Evolutionary conservation across 2,113 vertebrate species (phyloP), one percentile per base, ranked within the genome.

Genomic region (Bungarus multicinctus): DNA sequence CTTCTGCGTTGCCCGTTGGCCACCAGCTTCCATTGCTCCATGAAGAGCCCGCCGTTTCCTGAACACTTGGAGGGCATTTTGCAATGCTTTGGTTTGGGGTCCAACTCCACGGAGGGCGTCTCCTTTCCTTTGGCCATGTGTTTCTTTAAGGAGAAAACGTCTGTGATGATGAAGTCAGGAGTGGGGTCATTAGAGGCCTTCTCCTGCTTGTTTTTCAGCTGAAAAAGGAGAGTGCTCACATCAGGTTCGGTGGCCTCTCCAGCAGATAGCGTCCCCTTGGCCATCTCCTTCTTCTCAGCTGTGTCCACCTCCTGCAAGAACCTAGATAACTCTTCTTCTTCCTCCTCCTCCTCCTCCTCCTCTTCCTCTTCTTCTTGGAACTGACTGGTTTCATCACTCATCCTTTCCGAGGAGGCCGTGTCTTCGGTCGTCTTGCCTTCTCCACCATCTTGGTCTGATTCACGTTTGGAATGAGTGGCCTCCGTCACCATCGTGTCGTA

Each of bases 21-120:
- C 45, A 99, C 96, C 7, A 98, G 96, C 90, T 98, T 98, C 98
- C 99, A 99, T 12, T 98, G 98, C 89, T 99, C 98, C 0, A 98
- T 98, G 91, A 98, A 96, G 58, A 98, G 97, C 18, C 97, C 97
- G 0, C 98, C 87, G 0, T 97, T 95, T 0, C 97, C 97, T 5
- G 98, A 94, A 91, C 97, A 98, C 9, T 98, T 98, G 96, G 98
- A 98, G 91, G 98, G 96, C 10, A 98, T 95, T 95, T 98, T 98
- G 90, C 98, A 97, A 60, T 98, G 98, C 87, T 98, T 98, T 93
- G 98, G 96, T 93, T 98, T 98, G 57, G 98, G 97, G 90, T 99
- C 98, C 0, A 98, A 95, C 88, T 98, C 98, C 11, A 94, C 88
- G 4, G 94, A 95, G 20, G 96, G 85, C 57, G 95, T 90, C 89